phyloP scores from a whole-genome alignment of 2,888 invertebrate species.

The Mycalesis mineus region DNA sequence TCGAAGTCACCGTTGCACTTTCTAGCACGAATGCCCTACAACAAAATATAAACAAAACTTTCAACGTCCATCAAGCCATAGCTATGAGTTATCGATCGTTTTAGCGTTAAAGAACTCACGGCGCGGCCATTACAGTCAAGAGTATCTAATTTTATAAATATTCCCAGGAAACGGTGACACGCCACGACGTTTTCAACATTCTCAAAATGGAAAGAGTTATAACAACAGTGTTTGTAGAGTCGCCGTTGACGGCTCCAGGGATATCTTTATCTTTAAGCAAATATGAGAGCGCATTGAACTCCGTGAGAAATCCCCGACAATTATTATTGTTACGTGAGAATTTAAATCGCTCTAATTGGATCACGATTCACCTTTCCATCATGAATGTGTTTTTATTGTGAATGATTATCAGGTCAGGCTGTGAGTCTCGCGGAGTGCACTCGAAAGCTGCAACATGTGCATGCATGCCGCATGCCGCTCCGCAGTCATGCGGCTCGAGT shows the following conservation, averaged over 20 bases:
- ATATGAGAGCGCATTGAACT: slow-evolving; percentile 48
- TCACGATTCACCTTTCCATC: slow-evolving; percentile 11
- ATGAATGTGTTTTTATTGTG: slow-evolving; percentile 18
- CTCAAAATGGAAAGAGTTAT: slow-evolving; percentile 49
- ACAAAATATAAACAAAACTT: slow-evolving; percentile 47
- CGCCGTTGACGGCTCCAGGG: slow-evolving; percentile 41
- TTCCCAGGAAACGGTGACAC: slow-evolving; percentile 54
- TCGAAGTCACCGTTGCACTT: slow-evolving; percentile 57
- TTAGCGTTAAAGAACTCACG: slow-evolving; percentile 9
- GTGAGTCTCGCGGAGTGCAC: slow-evolving; percentile 29
- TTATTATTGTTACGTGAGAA: slow-evolving; percentile 10
- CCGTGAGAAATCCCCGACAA: slow-evolving; percentile 28
- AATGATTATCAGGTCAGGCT: slow-evolving; percentile 31
- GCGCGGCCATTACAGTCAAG: slow-evolving; percentile 11
- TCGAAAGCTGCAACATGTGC: slow-evolving; percentile 34
- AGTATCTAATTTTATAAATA: slow-evolving; percentile 37
- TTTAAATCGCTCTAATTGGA: slow-evolving; percentile 7
- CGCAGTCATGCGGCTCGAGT: slow-evolving; percentile 37
- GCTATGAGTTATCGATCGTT: slow-evolving; percentile 13
- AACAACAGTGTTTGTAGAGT: slow-evolving; percentile 48
- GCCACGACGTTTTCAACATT: slow-evolving; percentile 41
- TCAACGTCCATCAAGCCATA: slow-evolving; percentile 35
- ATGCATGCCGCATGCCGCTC: slow-evolving; percentile 34
- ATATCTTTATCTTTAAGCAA: slow-evolving; percentile 57
- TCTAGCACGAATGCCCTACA: slow-evolving; percentile 64